Evolutionary conservation across 2,797 vertebrate species (phyloP).

Genomic region (Microctenopoma lineatum): DNA sequence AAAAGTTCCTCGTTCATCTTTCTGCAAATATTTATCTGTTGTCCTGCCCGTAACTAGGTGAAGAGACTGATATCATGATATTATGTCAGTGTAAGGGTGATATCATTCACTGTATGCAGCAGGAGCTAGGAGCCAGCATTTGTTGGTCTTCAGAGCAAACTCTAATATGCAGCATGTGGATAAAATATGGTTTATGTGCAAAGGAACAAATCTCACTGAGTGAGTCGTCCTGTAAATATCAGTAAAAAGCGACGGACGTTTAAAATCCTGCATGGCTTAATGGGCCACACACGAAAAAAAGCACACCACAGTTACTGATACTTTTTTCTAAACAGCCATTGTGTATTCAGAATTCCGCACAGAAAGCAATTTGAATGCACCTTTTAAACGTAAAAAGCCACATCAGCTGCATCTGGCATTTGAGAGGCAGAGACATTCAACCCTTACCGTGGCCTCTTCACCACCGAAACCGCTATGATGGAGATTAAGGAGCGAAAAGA

Average conservation of each 20-base stretch:
- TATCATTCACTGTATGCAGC: background rate
- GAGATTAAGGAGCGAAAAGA: conserved; percentile 69
- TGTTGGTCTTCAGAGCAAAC: conserved; percentile 28
- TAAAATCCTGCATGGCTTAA: conserved; percentile 24
- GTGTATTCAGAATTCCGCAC: conserved; percentile 52
- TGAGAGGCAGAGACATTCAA: conserved; percentile 56
- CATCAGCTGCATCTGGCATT: conserved; percentile 73
- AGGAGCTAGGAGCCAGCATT: background rate
- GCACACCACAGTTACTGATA: conserved; percentile 33
- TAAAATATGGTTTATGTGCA: background rate
- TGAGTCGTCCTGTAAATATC: background rate
- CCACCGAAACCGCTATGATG: conserved; percentile 41
- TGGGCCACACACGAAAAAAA: background rate
- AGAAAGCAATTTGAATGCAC: conserved; percentile 67
- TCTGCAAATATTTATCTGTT: background rate
- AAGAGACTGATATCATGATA: background rate
- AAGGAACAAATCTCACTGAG: conserved; percentile 3
- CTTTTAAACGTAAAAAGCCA: conserved; percentile 62
- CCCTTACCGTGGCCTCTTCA: conserved; percentile 40
- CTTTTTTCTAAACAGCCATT: conserved; percentile 52
- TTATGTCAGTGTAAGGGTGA: background rate
- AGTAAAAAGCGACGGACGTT: conserved; percentile 12
- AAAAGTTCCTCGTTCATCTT: background rate
- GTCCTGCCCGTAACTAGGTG: background rate
- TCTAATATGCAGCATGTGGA: background rate